These are phyloP conservation scores for Virgularia gustaviana DNA, from an alignment of 92 coral and sea anemone species.

Conservation along the genomic window DNA sequence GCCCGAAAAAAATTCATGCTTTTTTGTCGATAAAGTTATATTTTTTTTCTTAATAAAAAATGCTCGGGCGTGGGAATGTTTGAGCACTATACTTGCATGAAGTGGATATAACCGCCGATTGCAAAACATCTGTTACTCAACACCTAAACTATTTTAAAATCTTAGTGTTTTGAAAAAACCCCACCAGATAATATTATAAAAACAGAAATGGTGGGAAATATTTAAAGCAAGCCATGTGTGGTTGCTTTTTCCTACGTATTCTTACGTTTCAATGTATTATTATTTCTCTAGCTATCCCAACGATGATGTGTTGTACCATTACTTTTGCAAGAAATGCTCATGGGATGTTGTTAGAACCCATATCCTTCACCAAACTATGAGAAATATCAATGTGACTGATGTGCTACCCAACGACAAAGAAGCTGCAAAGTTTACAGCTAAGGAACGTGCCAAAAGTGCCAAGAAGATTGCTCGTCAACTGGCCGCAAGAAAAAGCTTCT, in stretches of 20 bases:
- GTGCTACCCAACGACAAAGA: slow-evolving; percentile 12
- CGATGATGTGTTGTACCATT: slow-evolving; percentile 29
- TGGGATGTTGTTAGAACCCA: slow-evolving; percentile 29
- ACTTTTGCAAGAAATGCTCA: slow-evolving; percentile 15
- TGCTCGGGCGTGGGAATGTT: too few species aligned
- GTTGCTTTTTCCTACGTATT: too few species aligned
- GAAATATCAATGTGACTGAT: slow-evolving; percentile 18
- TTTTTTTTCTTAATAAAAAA: too few species aligned
- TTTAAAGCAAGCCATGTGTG: too few species aligned
- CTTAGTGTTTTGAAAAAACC: not conserved
- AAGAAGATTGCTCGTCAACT: slow-evolving; percentile 15
- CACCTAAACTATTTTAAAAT: too few species aligned
- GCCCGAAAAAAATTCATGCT: too few species aligned
- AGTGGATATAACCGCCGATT: too few species aligned
- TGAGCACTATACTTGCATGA: too few species aligned
- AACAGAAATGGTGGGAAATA: too few species aligned
- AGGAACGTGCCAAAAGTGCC: slow-evolving; percentile 31
- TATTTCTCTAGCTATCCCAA: slow-evolving; percentile 21
- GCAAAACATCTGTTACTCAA: too few species aligned
- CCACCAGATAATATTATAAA: not conserved
- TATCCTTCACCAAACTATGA: slow-evolving; percentile 24
- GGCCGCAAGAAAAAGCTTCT: slow-evolving; percentile 6
- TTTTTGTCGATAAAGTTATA: too few species aligned
- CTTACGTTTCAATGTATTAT: too few species aligned
- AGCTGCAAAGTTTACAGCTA: slow-evolving; percentile 18